phyloP scores from a whole-genome alignment of 2,888 invertebrate species.

The Leptinotarsa tumamoca region DNA sequence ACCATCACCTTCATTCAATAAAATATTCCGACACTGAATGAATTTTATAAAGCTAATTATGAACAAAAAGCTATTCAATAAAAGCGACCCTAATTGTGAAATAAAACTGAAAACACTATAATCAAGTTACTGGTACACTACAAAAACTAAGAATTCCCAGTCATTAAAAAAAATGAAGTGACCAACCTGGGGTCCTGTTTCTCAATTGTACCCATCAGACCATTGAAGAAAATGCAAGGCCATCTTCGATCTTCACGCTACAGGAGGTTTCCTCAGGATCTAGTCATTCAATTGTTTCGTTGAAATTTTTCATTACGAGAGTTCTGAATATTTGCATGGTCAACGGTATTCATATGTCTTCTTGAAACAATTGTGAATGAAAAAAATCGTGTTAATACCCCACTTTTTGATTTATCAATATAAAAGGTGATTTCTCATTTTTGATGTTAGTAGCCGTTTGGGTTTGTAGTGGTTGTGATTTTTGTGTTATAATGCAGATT shows the following conservation, averaged over 20 bases:
- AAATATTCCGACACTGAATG: slow-evolving; percentile 18
- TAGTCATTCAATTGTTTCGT: slow-evolving; percentile 55
- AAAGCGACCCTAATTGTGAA: slow-evolving; percentile 5
- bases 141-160: slow-evolving; percentile 28
- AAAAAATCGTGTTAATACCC: slow-evolving; percentile 53
- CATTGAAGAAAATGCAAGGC: slow-evolving; percentile 61
- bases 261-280: slow-evolving; percentile 57
- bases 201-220: slow-evolving; percentile 61
- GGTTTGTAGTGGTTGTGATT: slow-evolving; percentile 30
- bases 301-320: slow-evolving; percentile 49
- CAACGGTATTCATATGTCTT: slow-evolving; percentile 53
- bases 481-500: slow-evolving; percentile 44
- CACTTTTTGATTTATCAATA: slow-evolving; percentile 52
- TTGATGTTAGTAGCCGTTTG: slow-evolving; percentile 48
- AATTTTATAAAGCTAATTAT: slow-evolving; percentile 16
- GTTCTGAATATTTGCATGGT: slow-evolving; percentile 49
- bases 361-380: slow-evolving; percentile 58
- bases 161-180: slow-evolving; percentile 40
- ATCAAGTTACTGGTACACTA: slow-evolving; percentile 4
- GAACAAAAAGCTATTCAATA: slow-evolving; percentile 8
- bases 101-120: slow-evolving; percentile 11
- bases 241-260: slow-evolving; percentile 65
- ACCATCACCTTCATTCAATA: slow-evolving; percentile 30
- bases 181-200: slow-evolving; percentile 45
- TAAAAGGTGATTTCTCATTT: slow-evolving; percentile 56